Evolutionary conservation across 2,797 vertebrate genomes (phyloP).

Genomic region (Halcyon leucocephala): DNA sequence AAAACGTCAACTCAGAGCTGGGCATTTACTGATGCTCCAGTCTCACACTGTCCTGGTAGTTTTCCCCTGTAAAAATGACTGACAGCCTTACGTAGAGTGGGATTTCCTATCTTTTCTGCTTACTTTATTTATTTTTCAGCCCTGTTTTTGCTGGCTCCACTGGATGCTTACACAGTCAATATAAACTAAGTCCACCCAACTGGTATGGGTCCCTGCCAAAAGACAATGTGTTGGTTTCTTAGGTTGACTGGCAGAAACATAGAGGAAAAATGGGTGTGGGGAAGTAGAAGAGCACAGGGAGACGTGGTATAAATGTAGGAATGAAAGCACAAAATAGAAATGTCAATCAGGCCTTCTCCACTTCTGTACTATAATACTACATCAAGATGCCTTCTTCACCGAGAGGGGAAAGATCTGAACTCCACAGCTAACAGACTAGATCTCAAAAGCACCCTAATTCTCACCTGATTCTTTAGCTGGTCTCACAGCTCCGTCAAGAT

Average conservation of each 20-base stretch:
- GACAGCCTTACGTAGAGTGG: background rate
- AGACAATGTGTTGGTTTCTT: background rate
- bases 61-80: background rate
- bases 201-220: background rate
- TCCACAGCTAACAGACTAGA: background rate
- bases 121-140: background rate
- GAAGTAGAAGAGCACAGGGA: background rate
- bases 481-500: background rate
- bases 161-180: background rate
- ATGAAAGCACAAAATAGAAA: background rate
- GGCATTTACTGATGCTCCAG: background rate
- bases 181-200: background rate
- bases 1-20: background rate
- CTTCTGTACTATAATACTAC: background rate
- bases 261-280: background rate
- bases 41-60: background rate
- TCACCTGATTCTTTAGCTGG: background rate
- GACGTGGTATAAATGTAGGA: background rate
- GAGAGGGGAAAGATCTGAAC: background rate
- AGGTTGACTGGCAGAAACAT: background rate
- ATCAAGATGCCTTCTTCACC: background rate
- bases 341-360: background rate
- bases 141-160: background rate
- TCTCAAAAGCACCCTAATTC: background rate
- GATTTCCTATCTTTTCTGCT: background rate